These are phyloP conservation scores for Leuctra nigra DNA, from an alignment of 2,888 invertebrate species.

Conservation along the genomic window DNA sequence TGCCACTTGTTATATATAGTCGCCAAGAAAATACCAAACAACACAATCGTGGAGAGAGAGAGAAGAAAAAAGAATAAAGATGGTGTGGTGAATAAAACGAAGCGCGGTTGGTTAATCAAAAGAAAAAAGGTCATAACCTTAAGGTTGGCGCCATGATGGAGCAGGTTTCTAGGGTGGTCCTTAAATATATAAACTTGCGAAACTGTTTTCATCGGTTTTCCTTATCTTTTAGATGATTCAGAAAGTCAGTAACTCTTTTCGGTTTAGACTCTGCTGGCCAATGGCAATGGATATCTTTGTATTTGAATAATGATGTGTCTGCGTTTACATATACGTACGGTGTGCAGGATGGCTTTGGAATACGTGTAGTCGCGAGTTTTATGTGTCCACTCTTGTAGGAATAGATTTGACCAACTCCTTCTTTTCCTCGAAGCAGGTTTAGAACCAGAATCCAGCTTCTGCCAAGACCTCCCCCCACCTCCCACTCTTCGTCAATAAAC, in stretches of 20 bases:
- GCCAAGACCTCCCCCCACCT: too few species aligned
- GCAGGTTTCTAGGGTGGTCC: slow-evolving; percentile 5
- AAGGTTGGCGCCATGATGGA: slow-evolving; percentile 6
- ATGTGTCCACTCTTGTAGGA: too few species aligned
- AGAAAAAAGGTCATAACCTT: slow-evolving; percentile 16
- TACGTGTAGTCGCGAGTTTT: too few species aligned
- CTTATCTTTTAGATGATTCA: neutral
- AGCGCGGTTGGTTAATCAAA: slow-evolving; percentile 23
- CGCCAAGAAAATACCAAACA: neutral
- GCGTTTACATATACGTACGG: too few species aligned
- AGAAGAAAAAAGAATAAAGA: slow-evolving; percentile 10
- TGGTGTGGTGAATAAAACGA: neutral
- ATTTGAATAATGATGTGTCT: neutral
- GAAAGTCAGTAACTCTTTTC: neutral
- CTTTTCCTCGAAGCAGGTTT: too few species aligned
- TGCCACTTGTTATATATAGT: too few species aligned
- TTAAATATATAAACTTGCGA: neutral
- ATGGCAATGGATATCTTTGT: neutral
- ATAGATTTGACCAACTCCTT: too few species aligned
- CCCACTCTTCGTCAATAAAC: too few species aligned
- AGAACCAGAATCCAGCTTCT: too few species aligned
- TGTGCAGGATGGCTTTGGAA: too few species aligned
- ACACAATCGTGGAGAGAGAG: neutral
- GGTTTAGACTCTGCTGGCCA: neutral
- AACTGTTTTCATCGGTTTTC: neutral